These are phyloP conservation scores for Crenuchus spilurus DNA, from an alignment of 2,797 vertebrate species.

Conservation along the genomic window DNA sequence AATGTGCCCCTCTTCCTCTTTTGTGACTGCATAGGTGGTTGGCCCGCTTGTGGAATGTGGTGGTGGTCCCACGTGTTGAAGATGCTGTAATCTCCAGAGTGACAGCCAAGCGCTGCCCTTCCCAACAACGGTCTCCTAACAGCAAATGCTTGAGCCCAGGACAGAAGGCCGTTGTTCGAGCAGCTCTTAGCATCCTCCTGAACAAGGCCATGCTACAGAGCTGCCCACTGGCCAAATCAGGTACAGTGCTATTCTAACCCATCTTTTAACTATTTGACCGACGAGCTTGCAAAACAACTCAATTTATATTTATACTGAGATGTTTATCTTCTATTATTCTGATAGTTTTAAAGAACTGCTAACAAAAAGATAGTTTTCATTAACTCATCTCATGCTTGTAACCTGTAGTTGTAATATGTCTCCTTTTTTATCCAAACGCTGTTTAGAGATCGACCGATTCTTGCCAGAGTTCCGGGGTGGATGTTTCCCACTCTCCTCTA, in stretches of 20 bases:
- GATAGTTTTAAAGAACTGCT: too few relatives aligned
- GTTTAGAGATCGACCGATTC: constrained; percentile 85
- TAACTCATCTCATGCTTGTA: neutral
- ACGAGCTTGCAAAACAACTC: neutral
- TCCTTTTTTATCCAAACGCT: constrained; percentile 7
- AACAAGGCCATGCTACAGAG: constrained; percentile 90
- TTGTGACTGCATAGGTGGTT: constrained; percentile 82
- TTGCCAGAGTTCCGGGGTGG: constrained; percentile 86
- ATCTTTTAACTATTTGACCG: neutral
- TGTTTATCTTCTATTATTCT: neutral
- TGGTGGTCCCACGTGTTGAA: constrained; percentile 91
- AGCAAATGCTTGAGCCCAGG: constrained; percentile 83
- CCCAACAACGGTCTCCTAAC: constrained; percentile 70
- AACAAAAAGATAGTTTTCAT: too few relatives aligned
- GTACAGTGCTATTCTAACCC: constrained; percentile 64
- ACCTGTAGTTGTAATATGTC: neutral
- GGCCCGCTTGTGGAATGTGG: constrained; percentile 89
- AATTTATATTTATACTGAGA: neutral
- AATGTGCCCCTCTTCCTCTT: neutral
- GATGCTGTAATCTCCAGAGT: constrained; percentile 89
- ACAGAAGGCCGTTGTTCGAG: constrained; percentile 91
- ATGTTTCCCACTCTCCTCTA: constrained; percentile 81
- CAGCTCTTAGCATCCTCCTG: constrained; percentile 93
- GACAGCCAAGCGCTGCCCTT: constrained; percentile 77
- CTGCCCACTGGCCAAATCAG: constrained; percentile 87